These are phyloP conservation scores for Ephydatia muelleri DNA, from an alignment of 37 sponge, comb jelly and placozoan genomes.

Conservation along the genomic window DNA sequence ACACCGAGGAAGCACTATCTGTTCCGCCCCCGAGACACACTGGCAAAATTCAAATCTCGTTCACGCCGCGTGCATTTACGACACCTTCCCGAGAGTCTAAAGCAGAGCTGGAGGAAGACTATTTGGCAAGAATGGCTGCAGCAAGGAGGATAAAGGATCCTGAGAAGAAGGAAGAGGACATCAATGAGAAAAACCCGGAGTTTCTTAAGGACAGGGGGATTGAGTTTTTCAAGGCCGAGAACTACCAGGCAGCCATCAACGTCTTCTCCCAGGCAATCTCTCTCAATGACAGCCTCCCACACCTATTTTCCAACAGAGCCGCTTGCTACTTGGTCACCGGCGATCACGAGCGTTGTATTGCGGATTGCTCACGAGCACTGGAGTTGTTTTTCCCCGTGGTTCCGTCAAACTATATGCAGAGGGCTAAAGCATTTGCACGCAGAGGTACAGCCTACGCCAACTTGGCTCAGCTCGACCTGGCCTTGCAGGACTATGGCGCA, in stretches of 20 bases:
- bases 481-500: conserved; percentile 75
- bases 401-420: conserved; percentile 61
- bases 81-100: conserved; percentile 94
- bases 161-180: conserved; percentile 39
- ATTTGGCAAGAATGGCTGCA: conserved; percentile 93
- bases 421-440: conserved; percentile 83
- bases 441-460: conserved; percentile 90
- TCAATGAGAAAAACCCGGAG: conserved; percentile 89
- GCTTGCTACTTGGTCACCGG: conserved; percentile 71
- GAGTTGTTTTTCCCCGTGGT: conserved; percentile 88
- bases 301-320: conserved; percentile 86
- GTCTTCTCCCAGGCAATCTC: conserved; percentile 88
- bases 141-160: conserved; percentile 64
- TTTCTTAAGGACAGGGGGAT: conserved; percentile 93
- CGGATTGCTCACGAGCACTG: conserved; percentile 76
- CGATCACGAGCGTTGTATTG: conserved; percentile 62
- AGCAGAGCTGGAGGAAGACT: conserved; percentile 86
- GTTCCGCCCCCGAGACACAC: conserved; percentile 54
- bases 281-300: conserved; percentile 76
- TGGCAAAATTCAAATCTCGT: conserved; percentile 80
- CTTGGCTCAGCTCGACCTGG: conserved; percentile 47
- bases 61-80: conserved; percentile 90
- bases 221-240: conserved; percentile 75
- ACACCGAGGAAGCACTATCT: not conserved
- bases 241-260: conserved; percentile 91